Percentiles rank a stretch among this genome's conserved stretches.
These are phyloP conservation scores for Rhabdophis nuchalis DNA, from an alignment of 2,797 vertebrate species.

Conservation along the genomic window DNA sequence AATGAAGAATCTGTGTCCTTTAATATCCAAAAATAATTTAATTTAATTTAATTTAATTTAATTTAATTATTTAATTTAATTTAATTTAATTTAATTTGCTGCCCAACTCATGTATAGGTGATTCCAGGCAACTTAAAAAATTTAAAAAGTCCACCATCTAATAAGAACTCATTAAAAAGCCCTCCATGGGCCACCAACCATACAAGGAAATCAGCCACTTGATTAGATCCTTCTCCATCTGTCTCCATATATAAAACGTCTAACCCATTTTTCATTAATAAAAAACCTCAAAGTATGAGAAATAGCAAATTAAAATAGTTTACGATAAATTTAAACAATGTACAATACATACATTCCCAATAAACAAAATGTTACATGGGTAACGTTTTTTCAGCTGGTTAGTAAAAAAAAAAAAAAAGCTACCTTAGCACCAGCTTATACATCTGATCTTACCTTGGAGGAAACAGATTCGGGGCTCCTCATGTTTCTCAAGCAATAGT, in stretches of 20 bases:
- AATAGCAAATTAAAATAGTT: neutral
- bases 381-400: neutral
- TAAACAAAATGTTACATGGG: neutral
- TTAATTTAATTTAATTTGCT: neutral
- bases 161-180: neutral
- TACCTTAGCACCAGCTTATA: neutral
- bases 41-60: no score
- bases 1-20: neutral
- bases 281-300: neutral
- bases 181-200: neutral
- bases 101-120: neutral
- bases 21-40: neutral
- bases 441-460: slow-evolving; percentile 57
- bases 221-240: neutral
- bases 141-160: neutral
- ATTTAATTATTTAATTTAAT: no score
- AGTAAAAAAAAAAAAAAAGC: neutral
- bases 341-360: neutral
- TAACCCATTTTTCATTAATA: neutral
- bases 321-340: neutral
- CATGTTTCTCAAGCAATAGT: slow-evolving; percentile 34
- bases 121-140: neutral
- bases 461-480: slow-evolving; percentile 64
- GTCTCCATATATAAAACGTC: neutral
- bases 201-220: neutral